Conservation (phyloP, 2,888 invertebrate genomes). For the Artemia sinica region DNA sequence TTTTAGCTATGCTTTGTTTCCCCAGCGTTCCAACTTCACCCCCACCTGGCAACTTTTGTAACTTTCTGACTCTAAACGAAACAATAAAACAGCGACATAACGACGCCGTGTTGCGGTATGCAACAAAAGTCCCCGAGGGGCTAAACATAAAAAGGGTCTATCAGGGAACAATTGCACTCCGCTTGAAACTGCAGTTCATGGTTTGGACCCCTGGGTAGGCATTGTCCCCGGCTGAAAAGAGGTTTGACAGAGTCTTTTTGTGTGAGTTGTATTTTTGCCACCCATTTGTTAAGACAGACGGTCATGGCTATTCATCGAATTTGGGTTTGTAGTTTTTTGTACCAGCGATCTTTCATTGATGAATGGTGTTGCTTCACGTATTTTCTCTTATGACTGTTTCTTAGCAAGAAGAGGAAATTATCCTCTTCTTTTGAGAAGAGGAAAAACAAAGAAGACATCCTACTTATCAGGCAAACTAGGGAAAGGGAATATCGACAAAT, state of each 20-base stretch:
- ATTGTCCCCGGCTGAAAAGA: conserved; percentile 13
- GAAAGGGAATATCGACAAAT: no score
- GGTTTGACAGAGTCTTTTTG: conserved; percentile 14
- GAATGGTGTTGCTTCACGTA: no score
- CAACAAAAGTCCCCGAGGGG: conserved; percentile 12
- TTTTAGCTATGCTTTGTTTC: conserved; percentile 8
- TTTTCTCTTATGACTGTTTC: no score
- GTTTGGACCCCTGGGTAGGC: conserved; percentile 15
- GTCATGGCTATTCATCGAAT: conserved; percentile 11
- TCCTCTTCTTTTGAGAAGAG: no score
- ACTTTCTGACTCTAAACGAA: conserved; percentile 8
- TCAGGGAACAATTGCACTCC: conserved; percentile 8
- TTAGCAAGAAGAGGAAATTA: no score
- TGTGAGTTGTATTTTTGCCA: conserved; percentile 12
- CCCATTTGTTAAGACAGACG: conserved; percentile 11
- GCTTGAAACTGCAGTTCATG: conserved; percentile 10
- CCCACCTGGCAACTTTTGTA: conserved; percentile 13
- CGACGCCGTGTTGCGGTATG: conserved; percentile 8
- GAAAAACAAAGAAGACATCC: no score
- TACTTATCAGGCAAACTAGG: no score
- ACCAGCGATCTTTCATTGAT: neutral
- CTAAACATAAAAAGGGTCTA: neutral
- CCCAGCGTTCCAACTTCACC: neutral
- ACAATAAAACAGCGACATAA: conserved; percentile 6
- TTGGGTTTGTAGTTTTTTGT: conserved; percentile 4